Evolutionary conservation across 2,888 invertebrate genomes (phyloP).

Genomic region (Phengaris arion): DNA sequence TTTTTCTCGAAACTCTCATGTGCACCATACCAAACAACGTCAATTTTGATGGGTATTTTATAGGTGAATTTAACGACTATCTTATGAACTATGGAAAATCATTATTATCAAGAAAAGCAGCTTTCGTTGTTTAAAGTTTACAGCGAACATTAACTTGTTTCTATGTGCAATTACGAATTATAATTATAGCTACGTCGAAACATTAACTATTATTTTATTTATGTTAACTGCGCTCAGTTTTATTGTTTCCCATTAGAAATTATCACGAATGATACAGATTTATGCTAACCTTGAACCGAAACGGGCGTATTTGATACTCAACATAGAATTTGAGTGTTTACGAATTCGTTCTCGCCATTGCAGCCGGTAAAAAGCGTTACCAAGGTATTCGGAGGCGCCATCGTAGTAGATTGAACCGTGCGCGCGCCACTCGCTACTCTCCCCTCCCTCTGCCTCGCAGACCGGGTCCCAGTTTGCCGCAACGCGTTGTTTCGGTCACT

Average conservation of each 20-base stretch:
- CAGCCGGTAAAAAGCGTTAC: conserved; percentile 55
- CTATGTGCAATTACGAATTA: too few species aligned
- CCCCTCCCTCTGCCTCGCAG: conserved; percentile 56
- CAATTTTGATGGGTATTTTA: neutral
- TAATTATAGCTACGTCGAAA: neutral
- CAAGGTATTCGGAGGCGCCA: conserved; percentile 73
- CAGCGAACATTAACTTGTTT: too few species aligned
- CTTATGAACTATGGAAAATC: neutral
- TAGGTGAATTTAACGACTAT: neutral
- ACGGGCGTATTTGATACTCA: conserved; percentile 46
- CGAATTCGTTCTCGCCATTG: conserved; percentile 61
- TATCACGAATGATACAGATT: conserved; percentile 15
- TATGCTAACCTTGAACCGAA: conserved; percentile 66
- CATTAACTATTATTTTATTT: neutral
- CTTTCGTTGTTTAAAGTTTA: too few species aligned
- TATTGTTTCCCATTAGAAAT: neutral
- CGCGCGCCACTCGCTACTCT: conserved; percentile 73
- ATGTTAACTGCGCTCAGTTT: neutral
- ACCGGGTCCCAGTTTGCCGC: conserved; percentile 75
- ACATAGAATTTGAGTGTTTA: conserved; percentile 53
- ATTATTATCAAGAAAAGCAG: too few species aligned
- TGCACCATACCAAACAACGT: neutral
- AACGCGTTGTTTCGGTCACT: conserved; percentile 74
- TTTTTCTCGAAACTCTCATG: conserved; percentile 10
- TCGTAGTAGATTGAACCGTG: conserved; percentile 71